A percentile compares a stretch with the other conserved stretches of the same genome.
phyloP scores from a whole-genome alignment of 2,113 vertebrate species.

The Pelmatolapia mariae region DNA sequence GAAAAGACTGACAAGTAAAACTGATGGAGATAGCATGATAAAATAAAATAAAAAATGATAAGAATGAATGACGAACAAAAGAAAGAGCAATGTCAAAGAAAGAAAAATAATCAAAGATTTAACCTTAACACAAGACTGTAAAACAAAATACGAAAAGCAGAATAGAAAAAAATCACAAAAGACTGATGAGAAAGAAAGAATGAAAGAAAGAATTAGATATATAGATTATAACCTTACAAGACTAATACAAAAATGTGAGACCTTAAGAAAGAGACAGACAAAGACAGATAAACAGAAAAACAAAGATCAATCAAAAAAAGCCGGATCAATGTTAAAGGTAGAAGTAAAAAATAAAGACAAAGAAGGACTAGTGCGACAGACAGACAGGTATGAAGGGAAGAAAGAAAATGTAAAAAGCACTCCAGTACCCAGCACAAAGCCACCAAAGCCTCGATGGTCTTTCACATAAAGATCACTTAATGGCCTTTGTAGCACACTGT shows the following conservation, averaged over 20 bases:
- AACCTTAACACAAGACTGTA: background rate
- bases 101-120: background rate
- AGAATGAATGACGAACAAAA: background rate
- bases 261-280: background rate
- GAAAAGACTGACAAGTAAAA: background rate
- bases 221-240: background rate
- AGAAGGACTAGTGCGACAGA: background rate
- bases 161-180: background rate
- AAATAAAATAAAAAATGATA: background rate
- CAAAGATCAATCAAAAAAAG: background rate
- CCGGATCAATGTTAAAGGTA: background rate
- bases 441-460: constrained; percentile 47
- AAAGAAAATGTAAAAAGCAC: constrained; percentile 17
- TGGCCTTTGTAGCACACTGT: constrained; percentile 36
- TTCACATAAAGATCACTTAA: constrained; percentile 62
- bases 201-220: background rate
- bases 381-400: background rate
- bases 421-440: constrained; percentile 35
- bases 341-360: background rate
- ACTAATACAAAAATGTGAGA: background rate
- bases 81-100: background rate
- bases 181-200: background rate
- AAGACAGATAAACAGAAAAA: background rate
- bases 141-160: background rate
- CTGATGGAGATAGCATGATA: background rate